Conservation (phyloP, 2,113 vertebrate genomes). For the Podocnemis expansa region DNA sequence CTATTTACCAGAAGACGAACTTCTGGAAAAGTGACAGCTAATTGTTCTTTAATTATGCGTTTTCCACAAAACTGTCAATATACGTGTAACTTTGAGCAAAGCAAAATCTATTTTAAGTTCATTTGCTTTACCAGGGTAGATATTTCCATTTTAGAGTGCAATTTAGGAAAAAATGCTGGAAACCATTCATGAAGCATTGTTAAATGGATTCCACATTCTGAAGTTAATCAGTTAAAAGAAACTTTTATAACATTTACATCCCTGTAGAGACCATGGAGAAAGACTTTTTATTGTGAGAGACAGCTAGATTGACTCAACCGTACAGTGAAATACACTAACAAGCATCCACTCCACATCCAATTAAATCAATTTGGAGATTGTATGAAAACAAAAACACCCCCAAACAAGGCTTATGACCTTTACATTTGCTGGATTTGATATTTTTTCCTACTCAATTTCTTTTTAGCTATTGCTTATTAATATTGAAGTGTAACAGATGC, state of each 20-base stretch:
- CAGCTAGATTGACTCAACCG: neutral
- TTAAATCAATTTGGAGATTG: neutral
- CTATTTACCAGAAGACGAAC: neutral
- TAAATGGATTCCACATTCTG: neutral
- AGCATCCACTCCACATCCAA: neutral
- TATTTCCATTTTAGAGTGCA: neutral
- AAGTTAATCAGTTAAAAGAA: neutral
- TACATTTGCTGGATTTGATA: neutral
- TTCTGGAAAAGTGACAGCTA: neutral
- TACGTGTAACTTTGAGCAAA: neutral
- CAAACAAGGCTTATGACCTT: neutral
- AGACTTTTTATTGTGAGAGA: neutral
- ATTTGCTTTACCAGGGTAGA: neutral
- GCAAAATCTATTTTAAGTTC: neutral
- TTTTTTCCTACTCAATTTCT: neutral
- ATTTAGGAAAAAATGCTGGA: neutral
- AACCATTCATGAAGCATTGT: accelerated
- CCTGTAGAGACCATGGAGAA: neutral
- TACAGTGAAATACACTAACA: neutral
- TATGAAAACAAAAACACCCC: neutral
- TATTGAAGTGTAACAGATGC: neutral
- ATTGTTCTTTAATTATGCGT: accelerated
- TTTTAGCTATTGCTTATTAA: neutral
- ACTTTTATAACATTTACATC: neutral
- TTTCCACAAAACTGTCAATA: neutral